phyloP scores from a whole-genome alignment of 2,888 invertebrate species.

The Leucozona laternaria region DNA sequence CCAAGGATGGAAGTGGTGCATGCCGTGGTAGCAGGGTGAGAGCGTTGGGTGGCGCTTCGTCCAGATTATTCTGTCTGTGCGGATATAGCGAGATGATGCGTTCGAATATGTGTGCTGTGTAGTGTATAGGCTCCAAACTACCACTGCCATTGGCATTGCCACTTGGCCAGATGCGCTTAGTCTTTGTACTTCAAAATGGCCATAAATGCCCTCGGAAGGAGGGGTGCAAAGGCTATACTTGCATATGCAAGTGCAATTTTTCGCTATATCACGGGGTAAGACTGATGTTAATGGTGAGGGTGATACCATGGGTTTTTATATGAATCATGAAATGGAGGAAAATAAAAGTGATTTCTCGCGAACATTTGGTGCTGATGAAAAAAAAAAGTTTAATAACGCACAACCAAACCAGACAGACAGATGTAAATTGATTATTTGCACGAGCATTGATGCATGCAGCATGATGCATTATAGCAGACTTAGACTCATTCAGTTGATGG shows the following conservation, averaged over 20 bases:
- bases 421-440: slow-evolving; percentile 70
- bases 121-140: slow-evolving; percentile 63
- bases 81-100: slow-evolving; percentile 22
- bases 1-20: slow-evolving; percentile 25
- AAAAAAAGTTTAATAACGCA: slow-evolving; percentile 48
- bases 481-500: slow-evolving; percentile 38
- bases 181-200: slow-evolving; percentile 53
- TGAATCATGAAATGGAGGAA: slow-evolving; percentile 62
- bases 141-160: slow-evolving; percentile 48
- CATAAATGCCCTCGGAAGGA: background rate
- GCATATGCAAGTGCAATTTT: slow-evolving; percentile 42
- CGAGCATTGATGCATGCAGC: slow-evolving; percentile 61
- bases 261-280: background rate
- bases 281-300: no score
- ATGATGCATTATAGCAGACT: background rate
- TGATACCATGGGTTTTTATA: slow-evolving; percentile 38
- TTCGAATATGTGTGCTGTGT: slow-evolving; percentile 28
- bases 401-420: slow-evolving; percentile 52
- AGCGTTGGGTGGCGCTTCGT: slow-evolving; percentile 6
- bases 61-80: slow-evolving; percentile 5
- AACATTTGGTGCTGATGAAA: slow-evolving; percentile 13
- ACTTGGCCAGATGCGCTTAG: slow-evolving; percentile 70
- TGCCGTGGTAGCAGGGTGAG: background rate
- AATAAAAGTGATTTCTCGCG: slow-evolving; percentile 66
- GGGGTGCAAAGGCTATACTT: slow-evolving; percentile 10